phyloP scores from a whole-genome alignment of 2,888 invertebrate genomes.

The Saturnia pavonia region DNA sequence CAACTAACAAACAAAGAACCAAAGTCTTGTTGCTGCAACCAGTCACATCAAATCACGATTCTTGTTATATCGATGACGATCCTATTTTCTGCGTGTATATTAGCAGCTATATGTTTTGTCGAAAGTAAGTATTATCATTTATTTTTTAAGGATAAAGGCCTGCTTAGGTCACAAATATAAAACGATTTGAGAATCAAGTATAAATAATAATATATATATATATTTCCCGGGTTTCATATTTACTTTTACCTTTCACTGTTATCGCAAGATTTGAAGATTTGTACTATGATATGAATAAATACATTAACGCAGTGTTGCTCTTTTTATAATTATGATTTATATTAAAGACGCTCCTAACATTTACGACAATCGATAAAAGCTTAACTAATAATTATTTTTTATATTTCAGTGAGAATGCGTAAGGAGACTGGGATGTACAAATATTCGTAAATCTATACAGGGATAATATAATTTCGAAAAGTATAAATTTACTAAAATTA shows the following conservation, averaged over 20 bases:
- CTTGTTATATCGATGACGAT: constrained; percentile 92
- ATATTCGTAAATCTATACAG: constrained; percentile 57
- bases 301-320: not conserved
- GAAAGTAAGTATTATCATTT: constrained; percentile 86
- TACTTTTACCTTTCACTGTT: not conserved
- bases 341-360: not conserved
- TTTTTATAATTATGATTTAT: not conserved
- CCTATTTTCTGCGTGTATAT: constrained; percentile 89
- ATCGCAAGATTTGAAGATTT: not conserved
- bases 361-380: not conserved
- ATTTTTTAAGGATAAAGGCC: too few relatives aligned
- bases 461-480: constrained; percentile 31
- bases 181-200: not conserved
- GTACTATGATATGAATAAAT: not conserved
- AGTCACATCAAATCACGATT: constrained; percentile 90
- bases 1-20: constrained; percentile 83
- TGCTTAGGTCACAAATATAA: too few relatives aligned
- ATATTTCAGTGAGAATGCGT: constrained; percentile 76
- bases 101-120: constrained; percentile 90
- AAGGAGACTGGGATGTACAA: constrained; percentile 77
- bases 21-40: constrained; percentile 87
- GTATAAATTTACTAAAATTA: constrained; percentile 37
- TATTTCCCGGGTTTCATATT: not conserved
- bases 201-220: too few relatives aligned
- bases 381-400: constrained; percentile 23